These are phyloP conservation scores for Hydrozoanthus gracilis DNA, from an alignment of 92 coral and sea anemone species.

Conservation along the genomic window DNA sequence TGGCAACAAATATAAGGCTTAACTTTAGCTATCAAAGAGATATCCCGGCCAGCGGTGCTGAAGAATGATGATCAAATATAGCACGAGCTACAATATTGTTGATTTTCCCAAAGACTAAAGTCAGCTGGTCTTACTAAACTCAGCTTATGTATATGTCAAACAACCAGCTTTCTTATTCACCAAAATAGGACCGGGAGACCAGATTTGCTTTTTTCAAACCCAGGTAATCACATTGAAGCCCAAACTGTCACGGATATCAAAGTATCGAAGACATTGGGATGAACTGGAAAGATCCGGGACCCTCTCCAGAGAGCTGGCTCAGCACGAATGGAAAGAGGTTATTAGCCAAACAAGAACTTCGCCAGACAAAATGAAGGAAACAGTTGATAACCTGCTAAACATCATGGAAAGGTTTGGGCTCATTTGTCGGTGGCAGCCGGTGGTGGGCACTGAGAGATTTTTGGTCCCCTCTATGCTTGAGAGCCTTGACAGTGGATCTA, in stretches of 20 bases:
- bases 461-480: constrained; percentile 33
- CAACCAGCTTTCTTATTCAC: too few relatives aligned
- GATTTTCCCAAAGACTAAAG: too few relatives aligned
- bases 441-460: not conserved
- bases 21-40: too few relatives aligned
- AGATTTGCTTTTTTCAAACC: not conserved
- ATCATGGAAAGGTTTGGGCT: constrained; percentile 33
- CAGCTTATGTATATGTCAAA: too few relatives aligned
- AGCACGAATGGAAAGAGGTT: constrained; percentile 10
- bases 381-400: constrained; percentile 1
- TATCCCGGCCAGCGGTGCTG: too few relatives aligned
- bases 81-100: too few relatives aligned
- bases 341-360: constrained; percentile 5
- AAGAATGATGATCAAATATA: too few relatives aligned
- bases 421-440: constrained; percentile 15
- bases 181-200: not conserved
- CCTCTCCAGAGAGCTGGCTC: constrained; percentile 13
- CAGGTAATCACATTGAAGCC: constrained; percentile 28
- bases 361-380: constrained; percentile 2
- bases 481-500: not conserved
- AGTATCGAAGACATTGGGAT: constrained; percentile 27
- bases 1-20: too few relatives aligned
- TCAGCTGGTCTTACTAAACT: too few relatives aligned
- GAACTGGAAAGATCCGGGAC: not conserved
- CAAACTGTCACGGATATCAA: constrained; percentile 11